Conservation (phyloP, 2,113 vertebrate genomes). For the Panthera leo region DNA sequence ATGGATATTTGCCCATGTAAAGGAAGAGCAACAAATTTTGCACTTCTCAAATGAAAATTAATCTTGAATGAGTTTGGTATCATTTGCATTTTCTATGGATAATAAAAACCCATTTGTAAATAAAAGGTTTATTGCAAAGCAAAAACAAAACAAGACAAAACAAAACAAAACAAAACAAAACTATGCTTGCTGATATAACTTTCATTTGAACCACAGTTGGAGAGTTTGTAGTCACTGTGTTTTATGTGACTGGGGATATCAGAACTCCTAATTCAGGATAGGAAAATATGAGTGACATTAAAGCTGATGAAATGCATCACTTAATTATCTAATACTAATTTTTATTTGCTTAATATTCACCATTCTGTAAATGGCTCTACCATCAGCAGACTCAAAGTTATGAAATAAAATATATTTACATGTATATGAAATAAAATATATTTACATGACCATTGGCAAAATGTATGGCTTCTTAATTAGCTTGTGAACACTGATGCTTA, state of each 20-base stretch:
- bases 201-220: background rate
- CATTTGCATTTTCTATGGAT: constrained; percentile 63
- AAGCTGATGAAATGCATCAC: background rate
- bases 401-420: background rate
- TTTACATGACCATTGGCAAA: background rate
- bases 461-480: background rate
- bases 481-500: background rate
- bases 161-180: background rate
- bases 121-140: constrained; percentile 45
- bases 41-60: constrained; percentile 66
- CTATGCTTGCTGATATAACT: background rate
- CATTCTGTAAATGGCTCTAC: background rate
- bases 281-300: background rate
- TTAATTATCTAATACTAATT: background rate
- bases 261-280: background rate
- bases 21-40: constrained; percentile 27
- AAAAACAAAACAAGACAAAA: background rate
- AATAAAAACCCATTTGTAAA: constrained; percentile 51
- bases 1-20: constrained; percentile 51
- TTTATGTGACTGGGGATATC: background rate
- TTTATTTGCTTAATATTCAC: background rate
- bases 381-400: background rate
- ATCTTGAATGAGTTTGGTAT: constrained; percentile 65
- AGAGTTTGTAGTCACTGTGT: background rate
- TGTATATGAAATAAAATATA: background rate